Evolutionary conservation across 1,140 invertebrate genomes (phyloP).

Genomic region (Eumeta japonica): DNA sequence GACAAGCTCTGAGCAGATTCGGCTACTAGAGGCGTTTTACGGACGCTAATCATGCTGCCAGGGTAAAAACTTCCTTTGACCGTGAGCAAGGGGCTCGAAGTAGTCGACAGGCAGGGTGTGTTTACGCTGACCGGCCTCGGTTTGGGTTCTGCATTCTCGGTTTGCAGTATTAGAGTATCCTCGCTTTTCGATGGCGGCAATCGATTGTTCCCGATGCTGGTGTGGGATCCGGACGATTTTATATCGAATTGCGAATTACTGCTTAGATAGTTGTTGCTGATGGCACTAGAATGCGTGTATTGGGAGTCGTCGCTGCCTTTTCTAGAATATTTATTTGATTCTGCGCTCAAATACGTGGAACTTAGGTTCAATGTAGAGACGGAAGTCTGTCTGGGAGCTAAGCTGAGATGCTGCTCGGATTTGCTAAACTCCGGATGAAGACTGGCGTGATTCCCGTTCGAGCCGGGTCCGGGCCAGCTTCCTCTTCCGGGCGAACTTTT

Average conservation of each 20-base stretch:
- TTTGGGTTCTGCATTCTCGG: conserved; percentile 55
- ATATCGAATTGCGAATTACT: conserved; percentile 47
- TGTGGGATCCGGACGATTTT: conserved; percentile 36
- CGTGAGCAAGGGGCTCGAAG: conserved; percentile 66
- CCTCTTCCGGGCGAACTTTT: conserved; percentile 76
- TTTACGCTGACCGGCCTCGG: conserved; percentile 52
- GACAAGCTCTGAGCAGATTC: conserved; percentile 64
- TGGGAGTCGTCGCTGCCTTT: conserved; percentile 66
- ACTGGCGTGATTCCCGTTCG: conserved; percentile 50
- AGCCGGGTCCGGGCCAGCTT: conserved; percentile 80
- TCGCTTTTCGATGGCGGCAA: conserved; percentile 75
- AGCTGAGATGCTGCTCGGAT: conserved; percentile 75
- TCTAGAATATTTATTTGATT: conserved; percentile 55
- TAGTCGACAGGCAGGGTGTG: conserved; percentile 62
- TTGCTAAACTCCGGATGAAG: conserved; percentile 77
- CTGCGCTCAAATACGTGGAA: conserved; percentile 55
- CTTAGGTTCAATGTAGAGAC: conserved; percentile 49
- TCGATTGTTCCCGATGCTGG: conserved; percentile 37
- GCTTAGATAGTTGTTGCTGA: conserved; percentile 53
- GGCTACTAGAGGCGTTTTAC: conserved; percentile 52
- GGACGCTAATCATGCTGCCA: conserved; percentile 61
- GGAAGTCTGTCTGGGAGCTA: conserved; percentile 50
- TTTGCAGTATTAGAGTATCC: conserved; percentile 66
- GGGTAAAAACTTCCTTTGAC: conserved; percentile 60
- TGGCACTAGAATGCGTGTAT: conserved; percentile 47